phyloP scores from a whole-genome alignment of 2,797 vertebrate species.

The Anableps anableps region DNA sequence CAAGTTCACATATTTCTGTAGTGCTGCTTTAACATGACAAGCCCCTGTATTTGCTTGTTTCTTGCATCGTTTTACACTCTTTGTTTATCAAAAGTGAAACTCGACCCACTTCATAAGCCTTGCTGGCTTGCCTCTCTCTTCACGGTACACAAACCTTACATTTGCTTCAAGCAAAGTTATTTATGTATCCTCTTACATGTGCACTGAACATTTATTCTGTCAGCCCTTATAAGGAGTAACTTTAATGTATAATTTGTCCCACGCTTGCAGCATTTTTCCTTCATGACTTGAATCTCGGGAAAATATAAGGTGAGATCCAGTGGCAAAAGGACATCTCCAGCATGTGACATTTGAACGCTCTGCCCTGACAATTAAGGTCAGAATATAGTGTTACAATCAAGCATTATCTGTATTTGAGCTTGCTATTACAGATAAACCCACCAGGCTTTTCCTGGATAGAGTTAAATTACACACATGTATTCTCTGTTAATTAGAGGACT shows the following conservation, averaged over 20 bases:
- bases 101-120: slow-evolving; percentile 20
- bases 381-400: background rate
- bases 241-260: slow-evolving; percentile 58
- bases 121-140: slow-evolving; percentile 20
- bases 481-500: no score
- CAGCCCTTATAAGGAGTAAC: slow-evolving; percentile 48
- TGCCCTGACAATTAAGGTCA: background rate
- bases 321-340: background rate
- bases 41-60: background rate
- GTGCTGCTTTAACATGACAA: background rate
- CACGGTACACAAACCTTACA: slow-evolving; percentile 46
- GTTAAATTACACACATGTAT: no score
- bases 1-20: background rate
- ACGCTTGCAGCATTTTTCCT: slow-evolving; percentile 43
- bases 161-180: slow-evolving; percentile 26
- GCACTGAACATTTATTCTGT: slow-evolving; percentile 58
- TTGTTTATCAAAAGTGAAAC: slow-evolving; percentile 68
- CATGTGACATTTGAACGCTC: slow-evolving; percentile 20
- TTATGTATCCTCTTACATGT: slow-evolving; percentile 57
- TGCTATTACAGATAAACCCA: no score
- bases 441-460: no score
- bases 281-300: slow-evolving; percentile 48
- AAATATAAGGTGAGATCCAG: slow-evolving; percentile 40
- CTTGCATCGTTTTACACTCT: background rate
- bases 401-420: background rate